These are phyloP conservation scores for Penaeus chinensis DNA, from an alignment of 1,140 invertebrate species.

Conservation along the genomic window DNA sequence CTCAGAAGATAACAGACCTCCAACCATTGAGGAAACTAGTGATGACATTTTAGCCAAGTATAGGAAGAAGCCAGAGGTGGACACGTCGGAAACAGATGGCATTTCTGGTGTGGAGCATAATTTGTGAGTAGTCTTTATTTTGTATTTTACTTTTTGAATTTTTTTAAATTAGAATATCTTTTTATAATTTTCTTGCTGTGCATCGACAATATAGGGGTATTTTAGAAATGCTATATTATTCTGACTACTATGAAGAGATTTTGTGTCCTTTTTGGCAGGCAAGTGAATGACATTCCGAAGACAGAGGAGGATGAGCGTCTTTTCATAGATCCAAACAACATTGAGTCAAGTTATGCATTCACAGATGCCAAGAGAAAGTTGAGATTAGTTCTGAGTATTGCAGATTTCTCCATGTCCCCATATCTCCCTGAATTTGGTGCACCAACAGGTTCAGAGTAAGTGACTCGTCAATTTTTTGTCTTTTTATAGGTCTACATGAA, in stretches of 20 bases:
- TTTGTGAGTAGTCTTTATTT: constrained; percentile 31
- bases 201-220: too few relatives aligned
- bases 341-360: constrained; percentile 78
- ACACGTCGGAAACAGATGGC: constrained; percentile 54
- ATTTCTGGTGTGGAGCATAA: constrained; percentile 26
- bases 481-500: too few relatives aligned
- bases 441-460: constrained; percentile 41
- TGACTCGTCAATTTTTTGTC: constrained; percentile 18
- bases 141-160: neutral
- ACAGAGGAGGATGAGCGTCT: constrained; percentile 71
- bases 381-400: constrained; percentile 87
- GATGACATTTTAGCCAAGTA: constrained; percentile 97
- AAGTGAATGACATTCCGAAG: constrained; percentile 57
- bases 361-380: constrained; percentile 92
- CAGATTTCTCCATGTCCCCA: constrained; percentile 72
- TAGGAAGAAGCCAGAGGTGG: constrained; percentile 77
- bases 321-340: constrained; percentile 75
- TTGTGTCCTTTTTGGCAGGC: constrained; percentile 31
- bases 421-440: constrained; percentile 61
- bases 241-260: neutral
- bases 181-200: constrained; percentile 20
- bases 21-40: constrained; percentile 75
- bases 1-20: constrained; percentile 46
- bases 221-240: too few relatives aligned
- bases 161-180: neutral